Base-by-base conservation (phyloP, 2,113 vertebrate species). In the Psilopsiagon aymara region DNA sequence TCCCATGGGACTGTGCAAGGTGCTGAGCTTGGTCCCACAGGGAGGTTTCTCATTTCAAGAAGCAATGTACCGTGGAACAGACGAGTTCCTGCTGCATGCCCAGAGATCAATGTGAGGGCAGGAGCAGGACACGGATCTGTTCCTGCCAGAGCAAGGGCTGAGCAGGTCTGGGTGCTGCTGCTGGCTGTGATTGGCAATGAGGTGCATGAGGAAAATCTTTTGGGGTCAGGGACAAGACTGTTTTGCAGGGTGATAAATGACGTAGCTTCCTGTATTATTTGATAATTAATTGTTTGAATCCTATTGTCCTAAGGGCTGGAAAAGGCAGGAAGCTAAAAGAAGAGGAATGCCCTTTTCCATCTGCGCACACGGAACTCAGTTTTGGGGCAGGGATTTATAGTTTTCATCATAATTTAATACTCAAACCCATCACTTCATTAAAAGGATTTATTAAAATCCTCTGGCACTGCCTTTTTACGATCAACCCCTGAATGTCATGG, bases 341-440 rank as follows among this genome's bases (percentile, higher is more conserved):
- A 46, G 71, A 94, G 76, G 66, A 57, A 88, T 92, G 78, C 53
- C 86, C 79, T 88, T 86, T 84, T 68, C 86, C 46, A 59, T 90
- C 93, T 86, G 74, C 53, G 25, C 52, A 6, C 47, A 1, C 84
- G n/a, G 86, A 94, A 63, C 82, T 91, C 76, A 66, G 33, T 9
- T 18, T 80, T 53, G 73, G 27, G 69, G 69, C 71, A 91, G 89
- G 64, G 91, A 93, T 94, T 96, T 95, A 96, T 78, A 47, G 71
- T 92, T 96, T 96, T 91, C 84, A 75, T 70, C 86, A 63, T 86
- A 86, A 96, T 93, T 96, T 95, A 94, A 95, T 96, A 97, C 96
- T 86, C 93, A 95, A 96, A 93, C 85, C 53, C 93, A 92, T 93
- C 76, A 84, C 95, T 97, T 97, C 94, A 96, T 97, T 97, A 97